phyloP scores from a whole-genome alignment of 1,140 invertebrate genomes.

The Drosophila bifasciata region DNA sequence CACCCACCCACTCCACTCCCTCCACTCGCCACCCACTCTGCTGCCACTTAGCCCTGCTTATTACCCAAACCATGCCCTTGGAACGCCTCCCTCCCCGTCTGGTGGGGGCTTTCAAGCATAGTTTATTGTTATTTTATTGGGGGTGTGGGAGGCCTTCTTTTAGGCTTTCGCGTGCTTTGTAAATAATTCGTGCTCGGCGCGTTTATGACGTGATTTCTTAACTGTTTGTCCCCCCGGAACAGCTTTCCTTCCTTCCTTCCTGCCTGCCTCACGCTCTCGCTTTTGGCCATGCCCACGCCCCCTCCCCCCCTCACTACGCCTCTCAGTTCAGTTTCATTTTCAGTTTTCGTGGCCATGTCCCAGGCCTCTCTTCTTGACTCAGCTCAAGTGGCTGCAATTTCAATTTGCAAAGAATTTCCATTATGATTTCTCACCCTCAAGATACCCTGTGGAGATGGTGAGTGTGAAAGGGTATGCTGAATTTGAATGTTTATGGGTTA shows the following conservation, averaged over 20 bases:
- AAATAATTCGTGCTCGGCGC: slow-evolving; percentile 79
- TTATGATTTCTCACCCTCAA: slow-evolving; percentile 29
- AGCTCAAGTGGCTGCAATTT: slow-evolving; percentile 51
- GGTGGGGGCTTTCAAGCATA: slow-evolving; percentile 58
- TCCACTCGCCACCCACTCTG: slow-evolving; percentile 14
- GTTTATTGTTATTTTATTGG: slow-evolving; percentile 82
- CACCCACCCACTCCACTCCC: slow-evolving; percentile 12
- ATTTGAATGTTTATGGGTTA: background rate
- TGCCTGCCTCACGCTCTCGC: background rate
- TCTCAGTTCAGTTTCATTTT: background rate
- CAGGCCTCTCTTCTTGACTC: slow-evolving; percentile 35
- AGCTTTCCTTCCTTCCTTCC: background rate
- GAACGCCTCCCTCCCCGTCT: slow-evolving; percentile 8
- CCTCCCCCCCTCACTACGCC: slow-evolving; percentile 19
- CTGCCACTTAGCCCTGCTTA: too few species aligned
- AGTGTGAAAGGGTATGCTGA: background rate
- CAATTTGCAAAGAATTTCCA: slow-evolving; percentile 58
- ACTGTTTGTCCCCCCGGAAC: slow-evolving; percentile 37
- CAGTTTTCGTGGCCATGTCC: slow-evolving; percentile 12
- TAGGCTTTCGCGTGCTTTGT: slow-evolving; percentile 77
- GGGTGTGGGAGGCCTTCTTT: slow-evolving; percentile 62
- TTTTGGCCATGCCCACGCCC: slow-evolving; percentile 28
- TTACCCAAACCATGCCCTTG: too few species aligned
- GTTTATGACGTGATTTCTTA: slow-evolving; percentile 82
- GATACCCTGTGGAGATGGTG: background rate